phyloP scores from a whole-genome alignment of 2,797 vertebrate species.

The Muraenolepis orangiensis region DNA sequence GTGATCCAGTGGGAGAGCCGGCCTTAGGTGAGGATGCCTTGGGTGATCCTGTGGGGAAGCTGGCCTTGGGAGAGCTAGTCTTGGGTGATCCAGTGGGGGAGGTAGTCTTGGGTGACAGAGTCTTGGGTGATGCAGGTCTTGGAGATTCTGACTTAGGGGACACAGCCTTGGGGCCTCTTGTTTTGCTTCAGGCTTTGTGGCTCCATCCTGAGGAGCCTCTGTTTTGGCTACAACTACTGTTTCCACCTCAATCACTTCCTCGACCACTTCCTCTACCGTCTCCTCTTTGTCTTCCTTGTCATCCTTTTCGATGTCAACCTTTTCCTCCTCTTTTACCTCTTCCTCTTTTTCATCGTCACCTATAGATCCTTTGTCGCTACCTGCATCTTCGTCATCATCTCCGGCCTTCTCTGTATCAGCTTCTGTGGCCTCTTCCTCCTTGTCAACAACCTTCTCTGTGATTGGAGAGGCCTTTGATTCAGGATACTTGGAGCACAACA shows the following conservation, averaged over 20 bases:
- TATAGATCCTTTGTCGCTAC: constrained; percentile 61
- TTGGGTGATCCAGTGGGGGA: neutral
- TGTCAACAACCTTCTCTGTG: constrained; percentile 42
- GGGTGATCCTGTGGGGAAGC: neutral
- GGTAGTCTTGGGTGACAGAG: no score
- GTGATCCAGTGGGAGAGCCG: neutral
- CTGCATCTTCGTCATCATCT: constrained; percentile 58
- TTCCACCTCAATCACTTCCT: constrained; percentile 47
- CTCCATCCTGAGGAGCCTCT: constrained; percentile 64
- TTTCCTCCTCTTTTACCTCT: constrained; percentile 56
- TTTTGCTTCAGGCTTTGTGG: constrained; percentile 32
- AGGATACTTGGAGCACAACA: constrained; percentile 16
- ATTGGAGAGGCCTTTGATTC: constrained; percentile 32
- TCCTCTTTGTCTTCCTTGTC: constrained; percentile 59
- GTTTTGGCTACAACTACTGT: constrained; percentile 55
- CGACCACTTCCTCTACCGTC: constrained; percentile 44
- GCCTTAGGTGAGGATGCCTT: neutral
- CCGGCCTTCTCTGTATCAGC: constrained; percentile 55
- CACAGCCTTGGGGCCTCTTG: constrained; percentile 40
- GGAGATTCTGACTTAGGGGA: constrained; percentile 48
- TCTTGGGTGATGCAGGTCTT: constrained; percentile 29
- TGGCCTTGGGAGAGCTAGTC: neutral
- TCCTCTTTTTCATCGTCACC: constrained; percentile 57
- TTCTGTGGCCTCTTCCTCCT: constrained; percentile 60
- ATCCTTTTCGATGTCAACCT: constrained; percentile 52